A percentile compares a stretch with the other conserved stretches of the same genome.
These are phyloP conservation scores for Sturmia bella DNA, from an alignment of 2,888 invertebrate species.

Conservation along the genomic window DNA sequence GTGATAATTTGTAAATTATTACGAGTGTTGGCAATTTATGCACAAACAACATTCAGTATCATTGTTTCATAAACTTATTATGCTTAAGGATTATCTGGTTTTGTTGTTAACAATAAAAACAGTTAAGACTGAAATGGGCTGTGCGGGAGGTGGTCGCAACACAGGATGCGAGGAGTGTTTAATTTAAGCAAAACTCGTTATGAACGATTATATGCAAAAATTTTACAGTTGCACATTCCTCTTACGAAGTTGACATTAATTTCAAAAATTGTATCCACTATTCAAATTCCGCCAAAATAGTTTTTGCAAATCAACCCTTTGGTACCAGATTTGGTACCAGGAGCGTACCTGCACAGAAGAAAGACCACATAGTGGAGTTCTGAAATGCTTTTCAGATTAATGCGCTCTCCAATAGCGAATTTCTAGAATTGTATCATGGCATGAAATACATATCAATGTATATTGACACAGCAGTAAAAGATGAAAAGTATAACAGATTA, in stretches of 20 bases:
- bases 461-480: too few relatives aligned
- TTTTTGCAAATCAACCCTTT: too few relatives aligned
- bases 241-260: too few relatives aligned
- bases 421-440: background rate
- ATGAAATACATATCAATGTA: background rate
- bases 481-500: too few relatives aligned
- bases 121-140: constrained; percentile 46
- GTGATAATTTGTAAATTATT: constrained; percentile 70
- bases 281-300: too few relatives aligned
- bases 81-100: constrained; percentile 68
- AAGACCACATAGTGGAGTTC: too few relatives aligned
- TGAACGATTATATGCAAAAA: background rate
- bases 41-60: constrained; percentile 64
- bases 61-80: constrained; percentile 68
- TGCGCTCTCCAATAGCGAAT: background rate
- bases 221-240: too few relatives aligned
- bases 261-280: too few relatives aligned
- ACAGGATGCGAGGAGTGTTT: constrained; percentile 5
- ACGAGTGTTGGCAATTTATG: constrained; percentile 69
- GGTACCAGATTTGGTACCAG: too few relatives aligned
- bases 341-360: too few relatives aligned
- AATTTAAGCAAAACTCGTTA: constrained; percentile 21
- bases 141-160: background rate
- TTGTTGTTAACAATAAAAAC: constrained; percentile 68
- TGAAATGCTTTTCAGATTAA: too few relatives aligned